Base-by-base conservation (phyloP, 2,888 invertebrate species). In the Ceratothoa steindachneri region DNA sequence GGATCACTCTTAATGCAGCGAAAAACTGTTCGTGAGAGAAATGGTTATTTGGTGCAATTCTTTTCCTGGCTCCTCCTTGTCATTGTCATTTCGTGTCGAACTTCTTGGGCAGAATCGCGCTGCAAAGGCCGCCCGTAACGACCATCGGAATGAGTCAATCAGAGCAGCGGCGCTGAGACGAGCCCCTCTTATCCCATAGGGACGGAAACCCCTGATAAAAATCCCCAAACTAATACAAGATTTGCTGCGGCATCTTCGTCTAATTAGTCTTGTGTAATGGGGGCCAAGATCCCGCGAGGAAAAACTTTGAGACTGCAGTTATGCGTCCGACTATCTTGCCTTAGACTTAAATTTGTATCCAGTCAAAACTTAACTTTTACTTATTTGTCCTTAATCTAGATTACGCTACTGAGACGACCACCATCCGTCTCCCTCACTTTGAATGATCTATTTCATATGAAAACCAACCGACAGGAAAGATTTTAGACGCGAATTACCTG, bases 211-310 rank as follows among this genome's bases (percentile, higher is more conserved):
- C 60, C 60, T 55, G 70, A 76, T 73, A 76, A 76, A 76, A 76
- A 76, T 73, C 76, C 76, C 76, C 53, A 67, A 76, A 76, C 70
- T 76, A 72, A 73, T 76, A 76, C 70, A 76, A 76, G 73, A 76
- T 76, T 76, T 73, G 70, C 72, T 67, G 52, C 70, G 66, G 64
- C 73, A 30, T 71, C 76, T 73, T 67, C 5, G 53, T 72, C 76
- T 76, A 76, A 76, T 76, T 76, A 76, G 70, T 66, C 30, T 1
- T 67, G 55, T 66, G 41, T 76, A 76, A 76, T 75, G 67, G 75
- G 67, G 69, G 64, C 51, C 53, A 51, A 4, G 72, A 53, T 64
- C 72, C 52, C 69, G 28, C 19, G 71, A 74, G 70, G 67, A 53
- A 55, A 55, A 22, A 74, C 70, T 67, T 70, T 74, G 65, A 52